Evolutionary conservation across 2,888 invertebrate genomes (phyloP).

Genomic region (Malachius bipustulatus): DNA sequence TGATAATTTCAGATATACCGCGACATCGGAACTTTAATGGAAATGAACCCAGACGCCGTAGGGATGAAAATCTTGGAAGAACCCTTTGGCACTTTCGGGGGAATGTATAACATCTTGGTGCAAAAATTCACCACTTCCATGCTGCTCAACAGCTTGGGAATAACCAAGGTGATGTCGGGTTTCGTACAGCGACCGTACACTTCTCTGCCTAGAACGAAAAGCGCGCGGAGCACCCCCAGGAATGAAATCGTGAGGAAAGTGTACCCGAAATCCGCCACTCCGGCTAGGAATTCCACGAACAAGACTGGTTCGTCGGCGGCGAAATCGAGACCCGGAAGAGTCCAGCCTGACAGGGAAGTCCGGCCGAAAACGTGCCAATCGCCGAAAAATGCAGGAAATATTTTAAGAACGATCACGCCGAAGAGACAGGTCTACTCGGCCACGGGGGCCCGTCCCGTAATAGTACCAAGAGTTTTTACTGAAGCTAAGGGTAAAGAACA

Average conservation of each 20-base stretch:
- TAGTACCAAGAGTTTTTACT: too few species aligned
- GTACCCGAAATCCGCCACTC: not conserved
- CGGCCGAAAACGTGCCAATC: not conserved
- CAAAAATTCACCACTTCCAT: slow-evolving; percentile 13
- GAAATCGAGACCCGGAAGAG: not conserved
- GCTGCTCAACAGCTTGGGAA: not conserved
- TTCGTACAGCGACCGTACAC: not conserved
- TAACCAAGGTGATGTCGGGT: not conserved
- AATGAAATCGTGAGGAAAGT: too few species aligned
- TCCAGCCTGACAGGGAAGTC: not conserved
- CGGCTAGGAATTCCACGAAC: not conserved
- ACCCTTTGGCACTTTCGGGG: slow-evolving; percentile 46
- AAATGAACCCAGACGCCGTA: slow-evolving; percentile 37
- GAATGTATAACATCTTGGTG: slow-evolving; percentile 48
- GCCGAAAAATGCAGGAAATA: too few species aligned
- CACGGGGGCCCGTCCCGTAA: not conserved
- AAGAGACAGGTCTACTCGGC: not conserved
- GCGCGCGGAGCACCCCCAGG: not conserved
- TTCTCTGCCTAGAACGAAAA: not conserved
- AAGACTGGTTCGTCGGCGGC: not conserved
- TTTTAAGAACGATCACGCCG: not conserved
- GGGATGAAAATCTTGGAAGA: slow-evolving; percentile 41
- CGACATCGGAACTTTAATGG: slow-evolving; percentile 42
- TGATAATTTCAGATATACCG: slow-evolving; percentile 35
- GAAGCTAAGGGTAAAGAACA: too few species aligned